These are phyloP conservation scores for Synergus umbraculus DNA, from an alignment of 2,888 invertebrate species.

Conservation along the genomic window DNA sequence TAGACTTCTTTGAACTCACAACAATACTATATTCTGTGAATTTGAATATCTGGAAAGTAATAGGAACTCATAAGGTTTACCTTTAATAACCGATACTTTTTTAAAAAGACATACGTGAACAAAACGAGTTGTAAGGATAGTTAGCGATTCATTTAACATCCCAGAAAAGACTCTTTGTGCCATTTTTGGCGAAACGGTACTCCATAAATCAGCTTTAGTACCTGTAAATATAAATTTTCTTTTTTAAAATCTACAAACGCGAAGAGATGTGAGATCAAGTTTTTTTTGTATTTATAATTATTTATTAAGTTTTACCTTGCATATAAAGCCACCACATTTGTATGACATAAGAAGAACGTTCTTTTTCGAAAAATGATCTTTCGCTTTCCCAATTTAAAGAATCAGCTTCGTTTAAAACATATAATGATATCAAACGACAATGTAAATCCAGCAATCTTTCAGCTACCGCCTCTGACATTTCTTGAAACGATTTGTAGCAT, in stretches of 20 bases:
- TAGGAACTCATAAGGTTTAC: not conserved
- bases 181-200: slow-evolving; percentile 92
- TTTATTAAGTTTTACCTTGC: slow-evolving; percentile 80
- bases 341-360: slow-evolving; percentile 88
- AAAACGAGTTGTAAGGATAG: slow-evolving; percentile 88
- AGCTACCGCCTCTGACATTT: slow-evolving; percentile 91
- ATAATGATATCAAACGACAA: slow-evolving; percentile 86
- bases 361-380: slow-evolving; percentile 84
- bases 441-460: slow-evolving; percentile 90
- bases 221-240: slow-evolving; percentile 78
- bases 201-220: slow-evolving; percentile 90
- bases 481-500: slow-evolving; percentile 87
- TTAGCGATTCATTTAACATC: slow-evolving; percentile 91
- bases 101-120: slow-evolving; percentile 81
- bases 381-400: slow-evolving; percentile 86
- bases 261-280: not conserved
- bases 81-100: not conserved
- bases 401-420: slow-evolving; percentile 90
- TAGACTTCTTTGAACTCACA: not conserved
- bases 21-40: not conserved
- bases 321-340: slow-evolving; percentile 95
- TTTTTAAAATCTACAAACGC: not conserved
- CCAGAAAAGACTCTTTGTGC: slow-evolving; percentile 91
- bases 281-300: not conserved
- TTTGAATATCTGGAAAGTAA: too few relatives aligned